phyloP scores from a whole-genome alignment of 2,888 invertebrate species.

The Drosophila anceps region DNA sequence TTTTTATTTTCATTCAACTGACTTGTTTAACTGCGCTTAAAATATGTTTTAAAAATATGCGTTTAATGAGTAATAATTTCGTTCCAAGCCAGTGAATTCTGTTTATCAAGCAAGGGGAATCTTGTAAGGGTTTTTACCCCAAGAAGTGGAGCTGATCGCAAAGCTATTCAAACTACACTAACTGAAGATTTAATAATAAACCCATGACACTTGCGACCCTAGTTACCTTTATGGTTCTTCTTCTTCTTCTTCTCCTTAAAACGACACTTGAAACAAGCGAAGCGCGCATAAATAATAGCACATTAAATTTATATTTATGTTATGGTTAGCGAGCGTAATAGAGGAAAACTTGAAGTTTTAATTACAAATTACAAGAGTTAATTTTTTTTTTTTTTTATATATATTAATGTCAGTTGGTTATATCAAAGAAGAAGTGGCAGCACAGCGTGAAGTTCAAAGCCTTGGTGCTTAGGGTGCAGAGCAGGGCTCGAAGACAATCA shows the following conservation, averaged over 20 bases:
- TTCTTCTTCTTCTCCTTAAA: no score
- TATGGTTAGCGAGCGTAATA: conserved; percentile 41
- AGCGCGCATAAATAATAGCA: conserved; percentile 58
- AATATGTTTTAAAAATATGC: background rate
- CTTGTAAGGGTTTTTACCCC: background rate
- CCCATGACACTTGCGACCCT: conserved; percentile 49
- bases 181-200: conserved; percentile 23
- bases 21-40: background rate
- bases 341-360: conserved; percentile 59
- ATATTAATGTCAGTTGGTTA: conserved; percentile 43
- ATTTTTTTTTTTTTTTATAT: no score
- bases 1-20: background rate
- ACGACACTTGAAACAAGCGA: conserved; percentile 65
- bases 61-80: background rate
- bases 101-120: background rate
- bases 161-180: conserved; percentile 1
- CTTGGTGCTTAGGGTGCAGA: conserved; percentile 39
- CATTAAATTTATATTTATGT: conserved; percentile 59
- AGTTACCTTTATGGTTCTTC: conserved; percentile 18
- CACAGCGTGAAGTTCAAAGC: conserved; percentile 77
- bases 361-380: conserved; percentile 77
- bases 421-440: conserved; percentile 54
- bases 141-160: background rate
- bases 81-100: background rate
- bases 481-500: conserved; percentile 24